Evolutionary conservation across 1,140 invertebrate species (phyloP), one percentile per base, ranked within the genome.

Genomic region (Argopecten irradians): DNA sequence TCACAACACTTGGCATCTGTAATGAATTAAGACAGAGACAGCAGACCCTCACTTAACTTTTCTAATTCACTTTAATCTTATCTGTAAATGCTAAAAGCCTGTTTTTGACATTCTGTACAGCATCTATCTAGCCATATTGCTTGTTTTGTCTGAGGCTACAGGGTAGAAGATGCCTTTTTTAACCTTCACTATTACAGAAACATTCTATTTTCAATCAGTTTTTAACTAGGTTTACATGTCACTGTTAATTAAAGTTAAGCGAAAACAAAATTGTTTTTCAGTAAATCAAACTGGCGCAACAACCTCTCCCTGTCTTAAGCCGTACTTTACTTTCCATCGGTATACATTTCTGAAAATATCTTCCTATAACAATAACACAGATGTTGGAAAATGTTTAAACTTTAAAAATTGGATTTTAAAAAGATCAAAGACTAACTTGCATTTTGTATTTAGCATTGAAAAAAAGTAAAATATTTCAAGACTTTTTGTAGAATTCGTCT

Each of bases 21-120:
- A 71, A 71, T 71, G 2, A 71, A 71, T 71, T 71, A 71, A 71
- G 28, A 71, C 55, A 71, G 55, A 71, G 55, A 71, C 55, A 28
- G 55, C 55, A 71, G 55, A 28, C 55, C 28, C 55, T 71, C 55
- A 71, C 22, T 71, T 71, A n/a, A 71, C 55, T 71, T 71, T n/a
- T 71, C 19, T 71, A 71, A 71, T 71, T 71, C 55, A 71, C 55
- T 71, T 71, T 71, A 71, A 71, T 71, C 55, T 71, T 71, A 71
- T 71, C 55, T 28, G 55, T 71, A 71, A 71, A 71, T 71, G 55
- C 16, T 28, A 71, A 71, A 71, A 71, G 55, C 8, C 22, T 71
- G 55, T 71, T 71, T 46, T 71, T 71, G 55, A 71, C 22, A 71
- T 71, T 71, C 55, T 11, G 22, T 71, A n/a, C 7, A 11, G 28